Conservation (phyloP, 1,140 invertebrate species). For the Drosophila bifasciata region DNA sequence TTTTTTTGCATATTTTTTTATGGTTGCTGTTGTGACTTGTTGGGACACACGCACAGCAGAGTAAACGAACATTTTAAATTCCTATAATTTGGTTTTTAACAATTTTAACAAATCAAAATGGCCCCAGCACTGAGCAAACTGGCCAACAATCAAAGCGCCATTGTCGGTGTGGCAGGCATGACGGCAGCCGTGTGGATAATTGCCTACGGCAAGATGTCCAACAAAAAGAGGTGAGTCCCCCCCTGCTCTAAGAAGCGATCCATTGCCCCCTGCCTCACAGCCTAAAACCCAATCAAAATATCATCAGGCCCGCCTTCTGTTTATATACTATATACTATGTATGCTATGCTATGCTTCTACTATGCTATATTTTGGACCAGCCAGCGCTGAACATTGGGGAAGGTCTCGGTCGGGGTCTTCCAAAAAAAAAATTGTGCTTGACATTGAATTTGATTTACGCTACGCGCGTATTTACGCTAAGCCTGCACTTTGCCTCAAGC, state of each 20-base stretch:
- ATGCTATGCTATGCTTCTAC: no score
- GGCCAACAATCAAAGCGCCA: constrained; percentile 85
- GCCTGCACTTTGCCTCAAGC: not conserved
- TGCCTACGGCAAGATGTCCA: constrained; percentile 84
- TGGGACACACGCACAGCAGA: no score
- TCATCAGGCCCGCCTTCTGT: no score
- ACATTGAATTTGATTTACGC: constrained; percentile 57
- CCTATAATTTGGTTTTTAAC: no score
- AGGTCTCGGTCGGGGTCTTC: constrained; percentile 52
- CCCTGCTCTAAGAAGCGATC: not conserved
- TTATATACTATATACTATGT: no score
- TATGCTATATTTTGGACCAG: no score
- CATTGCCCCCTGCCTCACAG: no score
- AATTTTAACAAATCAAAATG: constrained; percentile 83
- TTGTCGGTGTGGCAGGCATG: constrained; percentile 85
- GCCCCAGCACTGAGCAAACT: constrained; percentile 88
- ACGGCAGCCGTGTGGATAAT: constrained; percentile 86
- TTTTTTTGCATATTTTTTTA: constrained; percentile 22
- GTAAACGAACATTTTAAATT: no score
- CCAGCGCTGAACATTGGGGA: constrained; percentile 34
- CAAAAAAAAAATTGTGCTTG: constrained; percentile 29
- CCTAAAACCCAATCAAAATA: no score
- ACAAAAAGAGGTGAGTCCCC: constrained; percentile 77
- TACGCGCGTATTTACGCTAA: constrained; percentile 11
- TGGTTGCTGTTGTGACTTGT: constrained; percentile 18